phyloP scores from a whole-genome alignment of 2,113 vertebrate genomes.

The Phylloscopus trochiloides region DNA sequence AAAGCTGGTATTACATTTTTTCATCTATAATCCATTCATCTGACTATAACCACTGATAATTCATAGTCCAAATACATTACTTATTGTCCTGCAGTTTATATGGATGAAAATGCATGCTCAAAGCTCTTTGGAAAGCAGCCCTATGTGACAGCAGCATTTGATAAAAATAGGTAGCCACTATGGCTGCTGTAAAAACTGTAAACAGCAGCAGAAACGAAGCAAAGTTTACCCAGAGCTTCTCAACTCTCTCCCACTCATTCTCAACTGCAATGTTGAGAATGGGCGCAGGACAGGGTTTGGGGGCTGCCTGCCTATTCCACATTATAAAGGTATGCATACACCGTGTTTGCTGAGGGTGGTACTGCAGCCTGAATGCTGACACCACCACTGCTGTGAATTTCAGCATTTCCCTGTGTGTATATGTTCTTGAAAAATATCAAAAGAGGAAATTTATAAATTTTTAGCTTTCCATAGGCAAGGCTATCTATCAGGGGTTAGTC shows the following conservation, averaged over 20 bases:
- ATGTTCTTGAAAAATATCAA: background rate
- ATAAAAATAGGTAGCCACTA: background rate
- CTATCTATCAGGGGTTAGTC: background rate
- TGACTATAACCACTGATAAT: background rate
- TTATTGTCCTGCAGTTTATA: background rate
- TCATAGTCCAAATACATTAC: background rate
- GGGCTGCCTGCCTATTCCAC: background rate
- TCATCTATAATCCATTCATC: background rate
- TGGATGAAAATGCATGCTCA: background rate
- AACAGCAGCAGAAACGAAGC: background rate
- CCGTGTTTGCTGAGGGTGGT: fast-evolving
- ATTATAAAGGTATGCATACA: fast-evolving
- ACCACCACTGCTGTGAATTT: background rate
- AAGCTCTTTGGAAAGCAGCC: background rate
- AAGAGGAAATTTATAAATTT: background rate
- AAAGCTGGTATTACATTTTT: background rate
- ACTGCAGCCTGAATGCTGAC: background rate
- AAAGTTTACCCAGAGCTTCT: background rate
- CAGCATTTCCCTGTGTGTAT: background rate
- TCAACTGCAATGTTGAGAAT: background rate
- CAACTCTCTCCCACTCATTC: background rate
- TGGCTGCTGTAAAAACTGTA: background rate
- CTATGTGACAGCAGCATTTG: fast-evolving
- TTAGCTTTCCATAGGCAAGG: background rate
- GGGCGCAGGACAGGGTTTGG: background rate